Evolutionary conservation across 2,113 vertebrate species (phyloP), one percentile per base, ranked within the genome.

Genomic region (Synodontis membranacea): DNA sequence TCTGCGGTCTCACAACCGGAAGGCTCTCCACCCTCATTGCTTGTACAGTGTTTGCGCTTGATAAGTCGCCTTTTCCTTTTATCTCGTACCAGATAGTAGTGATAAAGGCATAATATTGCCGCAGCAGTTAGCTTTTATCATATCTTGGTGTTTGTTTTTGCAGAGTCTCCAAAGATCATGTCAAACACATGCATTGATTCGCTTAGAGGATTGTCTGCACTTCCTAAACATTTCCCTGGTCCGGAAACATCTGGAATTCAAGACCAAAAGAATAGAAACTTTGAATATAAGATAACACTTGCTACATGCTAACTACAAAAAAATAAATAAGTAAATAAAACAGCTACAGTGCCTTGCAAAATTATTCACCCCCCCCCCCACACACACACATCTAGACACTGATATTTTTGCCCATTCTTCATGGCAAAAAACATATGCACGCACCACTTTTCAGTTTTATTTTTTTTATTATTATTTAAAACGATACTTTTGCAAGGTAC

Each of bases 31-130:
- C 75, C 84, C 46, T 25, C 21, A 15, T 83, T 88, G 74, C 74
- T 79, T 86, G 83, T 50, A 5, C 66, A 44, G 42, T 31, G 39
- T 70, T 85, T 83, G 60, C 79, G 80, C 80, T 83, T 80, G 84
- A 89, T 89, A 76, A 82, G 58, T 34, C 19, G 21, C 28, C 19
- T 85, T 82, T 75, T 76, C 31, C 34, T 75, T 70, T 75, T 31
- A 76, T 82, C 78, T 80, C 78, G 62, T 70, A 62, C 39, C 34
- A 84, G 64, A 82, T 87, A 86, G 76, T 31, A 37, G 48, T 48
- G 84, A 74, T 89, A 87, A 89, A 52, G 23, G 76, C 46, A 80
- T 28, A 34, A 75, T 46, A 86, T 83, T 17, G 46, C 42, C 37
- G 58, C 50, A 15, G 64, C 46, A 56, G 48, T 86, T 83, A 64